Base-by-base conservation (phyloP, 2,797 vertebrate species). In the Coregonus suidteri region DNA sequence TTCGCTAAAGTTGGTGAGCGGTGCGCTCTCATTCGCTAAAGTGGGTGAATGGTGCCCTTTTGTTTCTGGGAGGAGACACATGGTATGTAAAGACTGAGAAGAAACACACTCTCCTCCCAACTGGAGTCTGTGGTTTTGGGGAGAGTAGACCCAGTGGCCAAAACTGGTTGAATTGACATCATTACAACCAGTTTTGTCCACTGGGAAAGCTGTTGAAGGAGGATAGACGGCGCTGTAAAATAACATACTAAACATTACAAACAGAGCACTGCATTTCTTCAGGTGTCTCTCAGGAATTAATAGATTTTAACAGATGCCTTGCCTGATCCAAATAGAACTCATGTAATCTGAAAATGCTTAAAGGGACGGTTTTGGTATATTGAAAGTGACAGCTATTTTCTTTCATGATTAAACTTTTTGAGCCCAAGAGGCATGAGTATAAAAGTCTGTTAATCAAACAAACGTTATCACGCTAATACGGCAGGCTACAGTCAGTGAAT, bases 1-100 rank as follows among this genome's bases (percentile, higher is more conserved):
- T 68, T 68, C 13, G 30, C 15, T 34, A 68, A 34, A 68, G 66
- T 37, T 11, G 66, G 66, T 75, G 79, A 85, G 73, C 72, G 77
- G 35, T 47, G 53, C 59, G 71, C 71, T 79, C 79, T 82, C 77
- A 77, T 83, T 79, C 74, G 3, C 52, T 77, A 14, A 74, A 82
- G 73, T 78, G 51, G 66, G 11, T 54, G 30, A n/a, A n/a, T 47
- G 68, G 15, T n/a, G 18, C 66, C 15, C 66, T 68, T 34, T 35
- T 69, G 68, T 65, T 81, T 70, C 75, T 72, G 54, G 81, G 73
- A 73, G 35, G 30, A 59, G 15, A 79, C n/a, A 11, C 56, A 71
- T 2, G 71, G 78, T 69, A 70, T 82, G 77, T 79, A 83, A 77
- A 2, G n/a, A 41, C 11, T 25, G 5, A 5, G 15, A 37, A 4